A percentile compares a stretch with the other conserved stretches of the same genome.
phyloP scores from a whole-genome alignment of 2,113 vertebrate species.

The Macrotus californicus region DNA sequence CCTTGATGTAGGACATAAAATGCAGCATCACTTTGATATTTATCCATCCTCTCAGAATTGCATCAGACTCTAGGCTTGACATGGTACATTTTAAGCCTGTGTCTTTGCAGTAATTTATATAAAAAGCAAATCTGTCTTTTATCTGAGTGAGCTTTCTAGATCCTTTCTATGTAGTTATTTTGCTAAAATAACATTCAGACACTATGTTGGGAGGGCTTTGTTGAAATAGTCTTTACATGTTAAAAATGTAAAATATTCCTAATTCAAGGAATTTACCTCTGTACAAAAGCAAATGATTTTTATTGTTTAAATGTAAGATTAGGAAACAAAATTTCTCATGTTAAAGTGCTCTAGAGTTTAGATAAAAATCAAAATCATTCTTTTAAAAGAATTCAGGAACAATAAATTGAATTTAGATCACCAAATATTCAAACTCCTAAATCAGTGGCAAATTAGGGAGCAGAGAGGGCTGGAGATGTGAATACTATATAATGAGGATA shows the following conservation, averaged over 20 bases:
- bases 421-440: slow-evolving; percentile 38
- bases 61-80: background rate
- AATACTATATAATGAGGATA: slow-evolving; percentile 69
- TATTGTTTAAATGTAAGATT: slow-evolving; percentile 38
- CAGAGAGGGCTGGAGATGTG: slow-evolving; percentile 55
- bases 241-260: slow-evolving; percentile 20
- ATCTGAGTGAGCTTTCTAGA: background rate
- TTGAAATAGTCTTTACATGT: background rate
- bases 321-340: slow-evolving; percentile 18
- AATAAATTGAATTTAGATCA: slow-evolving; percentile 46
- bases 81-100: background rate
- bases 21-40: background rate
- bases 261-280: slow-evolving; percentile 13
- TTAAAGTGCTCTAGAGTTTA: slow-evolving; percentile 17
- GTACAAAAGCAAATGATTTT: slow-evolving; percentile 38
- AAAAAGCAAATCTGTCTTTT: slow-evolving; percentile 14
- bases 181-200: background rate
- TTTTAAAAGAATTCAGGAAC: slow-evolving; percentile 26
- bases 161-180: background rate
- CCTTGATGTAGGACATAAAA: background rate
- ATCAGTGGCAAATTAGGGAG: slow-evolving; percentile 49
- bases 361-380: slow-evolving; percentile 37
- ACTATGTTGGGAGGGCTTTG: background rate
- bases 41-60: background rate
- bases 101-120: background rate